Conservation (phyloP, 2,797 vertebrate genomes). For the Sciaenops ocellatus region DNA sequence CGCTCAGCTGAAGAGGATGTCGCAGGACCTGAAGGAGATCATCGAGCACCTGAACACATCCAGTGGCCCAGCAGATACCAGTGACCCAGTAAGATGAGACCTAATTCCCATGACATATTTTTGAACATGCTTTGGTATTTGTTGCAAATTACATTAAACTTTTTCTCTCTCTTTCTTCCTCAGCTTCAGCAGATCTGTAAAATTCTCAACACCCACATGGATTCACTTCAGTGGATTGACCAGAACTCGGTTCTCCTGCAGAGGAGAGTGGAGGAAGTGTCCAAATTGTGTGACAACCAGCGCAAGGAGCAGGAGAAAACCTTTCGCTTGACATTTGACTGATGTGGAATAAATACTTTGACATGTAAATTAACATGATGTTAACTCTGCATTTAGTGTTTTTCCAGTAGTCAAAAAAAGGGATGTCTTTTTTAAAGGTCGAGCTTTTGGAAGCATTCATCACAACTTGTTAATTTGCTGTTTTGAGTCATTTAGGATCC, state of each 20-base stretch:
- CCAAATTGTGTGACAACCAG: slow-evolving; percentile 91
- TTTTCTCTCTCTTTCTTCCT: slow-evolving; percentile 11
- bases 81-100: slow-evolving; percentile 85
- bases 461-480: neutral
- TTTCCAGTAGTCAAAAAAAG: neutral
- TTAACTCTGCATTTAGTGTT: neutral
- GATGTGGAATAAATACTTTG: slow-evolving; percentile 36
- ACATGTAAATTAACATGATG: slow-evolving; percentile 4
- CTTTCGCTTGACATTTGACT: slow-evolving; percentile 92
- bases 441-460: slow-evolving; percentile 7
- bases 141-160: slow-evolving; percentile 21
- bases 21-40: slow-evolving; percentile 95
- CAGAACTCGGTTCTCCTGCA: slow-evolving; percentile 95
- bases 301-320: slow-evolving; percentile 96
- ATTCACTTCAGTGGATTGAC: slow-evolving; percentile 94
- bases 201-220: slow-evolving; percentile 94
- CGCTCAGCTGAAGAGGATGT: slow-evolving; percentile 93
- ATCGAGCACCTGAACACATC: slow-evolving; percentile 92
- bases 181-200: slow-evolving; percentile 96
- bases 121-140: neutral
- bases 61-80: slow-evolving; percentile 86
- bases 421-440: neutral
- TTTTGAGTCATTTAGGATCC: slow-evolving; percentile 10
- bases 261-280: slow-evolving; percentile 95
- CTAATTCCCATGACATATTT: neutral